Evolutionary conservation across 2,113 vertebrate species (phyloP), one percentile per base, ranked within the genome.

Genomic region (Delphinapterus leucas): DNA sequence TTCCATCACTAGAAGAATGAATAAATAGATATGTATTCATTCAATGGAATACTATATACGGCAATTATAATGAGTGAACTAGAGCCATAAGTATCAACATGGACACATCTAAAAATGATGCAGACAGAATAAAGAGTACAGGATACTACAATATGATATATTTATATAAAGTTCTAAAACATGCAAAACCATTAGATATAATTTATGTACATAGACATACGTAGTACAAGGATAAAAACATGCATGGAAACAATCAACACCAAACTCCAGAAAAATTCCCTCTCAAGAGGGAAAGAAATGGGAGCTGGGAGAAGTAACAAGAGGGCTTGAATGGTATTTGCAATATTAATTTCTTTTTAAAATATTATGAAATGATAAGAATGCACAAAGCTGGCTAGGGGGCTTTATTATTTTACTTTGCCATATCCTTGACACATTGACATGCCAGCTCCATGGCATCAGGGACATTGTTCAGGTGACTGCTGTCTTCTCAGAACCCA

Each of bases 171-270:
- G 31, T 82, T 82, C 23, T 10, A 84, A 92, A 94, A 53, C 96
- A 97, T 97, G 97, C 97, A 95, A 76, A 92, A 61, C 47, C 65
- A 55, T 58, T 71, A 67, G n/a, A 13, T 23, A 31, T 2, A 28
- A 18, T n/a, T 90, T 83, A n/a, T 21, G 10, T 33, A 65, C 23
- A 53, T 7, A 77, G 23, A 73, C 18, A 83, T 21, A 76, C 5
- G 8, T 47, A 65, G 49, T 36, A 20, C 21, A 63, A 60, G 33
- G 67, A 68, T 53, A 93, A 92, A 95, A 92, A 60, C 98, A 97
- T 98, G 98, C 97, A 96, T 21, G 82, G 47, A 87, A 65, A 26
- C 41, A 15, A 80, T 38, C 13, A 92, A 84, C 53, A 41, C 15
- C 53, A 77, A 84, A 49, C 36, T 65, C 38, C 76, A 84, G 58